Base-by-base conservation (phyloP, 64 coral and sea anemone genomes). In the Actinia equina region DNA sequence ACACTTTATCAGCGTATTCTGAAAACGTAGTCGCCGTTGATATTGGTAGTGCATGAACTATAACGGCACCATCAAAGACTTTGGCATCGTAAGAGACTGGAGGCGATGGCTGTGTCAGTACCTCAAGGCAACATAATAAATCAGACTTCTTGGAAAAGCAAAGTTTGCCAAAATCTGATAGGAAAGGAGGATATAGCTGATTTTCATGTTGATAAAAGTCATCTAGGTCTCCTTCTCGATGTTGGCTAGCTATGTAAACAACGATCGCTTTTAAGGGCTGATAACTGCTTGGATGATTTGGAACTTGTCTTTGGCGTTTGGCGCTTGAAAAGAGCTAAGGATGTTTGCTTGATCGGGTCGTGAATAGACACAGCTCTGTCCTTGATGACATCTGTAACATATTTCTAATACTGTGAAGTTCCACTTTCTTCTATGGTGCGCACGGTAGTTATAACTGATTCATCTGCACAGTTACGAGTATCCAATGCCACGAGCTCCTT, bases 111-210 rank as follows among this genome's bases (percentile, higher is more conserved):
- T 77, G 65, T 78, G 5, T 54, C 56, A 19, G 45, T 11, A 77
- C 37, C 56, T 79, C 86, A 59, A 88, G 49, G 52, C 86, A 57
- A 17, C 20, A 23, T 37, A 88, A 30, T 22, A 88, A 49, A 10
- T 88, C 86, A 49, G 69, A 87, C 52, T 77, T 87, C 65, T 62
- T 62, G 30, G 59, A 37, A 37, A 37, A 37, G 43, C 85, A 80
- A 78, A 94, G 88, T 23, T 84, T 87, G 12, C 93, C 93, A 79
- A 84, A 90, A 56, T 94, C 88, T 54, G 93, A 90, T 44, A 89
- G 26, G 18, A 1, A 7, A 86, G 86, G 2, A 89, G 89, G 26
- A 85, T 37, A 95, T 14, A 67, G 51, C 49, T 91, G 78, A 23
- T 86, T 83, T 64, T 95, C 62, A 23, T 92, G 83, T 18, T 80